Evolutionary conservation across 1,140 invertebrate species (phyloP).

Genomic region (Coelopa frigida): DNA sequence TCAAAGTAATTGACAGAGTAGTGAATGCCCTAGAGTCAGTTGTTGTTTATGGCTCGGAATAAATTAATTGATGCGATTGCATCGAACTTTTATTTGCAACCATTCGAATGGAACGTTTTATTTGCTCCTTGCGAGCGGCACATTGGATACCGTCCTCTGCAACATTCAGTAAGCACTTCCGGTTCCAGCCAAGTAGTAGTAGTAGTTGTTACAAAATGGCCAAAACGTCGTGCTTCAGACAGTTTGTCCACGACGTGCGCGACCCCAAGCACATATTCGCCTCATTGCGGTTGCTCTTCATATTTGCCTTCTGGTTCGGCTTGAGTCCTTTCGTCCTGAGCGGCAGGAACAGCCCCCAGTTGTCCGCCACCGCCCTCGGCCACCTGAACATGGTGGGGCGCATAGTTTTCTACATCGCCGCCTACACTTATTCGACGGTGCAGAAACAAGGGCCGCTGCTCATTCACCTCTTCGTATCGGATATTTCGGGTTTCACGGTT

Average conservation of each 20-base stretch:
- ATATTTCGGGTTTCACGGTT: conserved; percentile 19
- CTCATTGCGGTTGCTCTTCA: conserved; percentile 20
- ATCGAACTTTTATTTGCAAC: no score
- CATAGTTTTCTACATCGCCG: conserved; percentile 14
- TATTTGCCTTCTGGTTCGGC: conserved; percentile 18
- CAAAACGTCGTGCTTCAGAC: no score
- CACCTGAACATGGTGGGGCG: conserved; percentile 17
- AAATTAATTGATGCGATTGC: no score
- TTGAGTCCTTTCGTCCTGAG: conserved; percentile 17
- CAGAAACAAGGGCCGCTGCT: conserved; percentile 12
- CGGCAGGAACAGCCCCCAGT: not conserved
- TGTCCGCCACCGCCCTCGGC: conserved; percentile 13
- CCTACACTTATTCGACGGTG: conserved; percentile 8
- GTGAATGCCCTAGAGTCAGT: no score
- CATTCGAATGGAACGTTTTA: no score
- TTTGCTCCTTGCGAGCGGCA: no score
- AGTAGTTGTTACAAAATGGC: no score
- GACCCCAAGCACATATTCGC: conserved; percentile 19
- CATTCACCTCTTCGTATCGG: conserved; percentile 13
- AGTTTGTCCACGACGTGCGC: no score
- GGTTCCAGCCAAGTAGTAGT: no score
- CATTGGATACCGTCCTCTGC: not conserved
- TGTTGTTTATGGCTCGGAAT: no score
- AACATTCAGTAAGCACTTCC: conserved; percentile 5
- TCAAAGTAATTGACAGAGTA: no score